A percentile compares a stretch with the other conserved stretches of the same genome.
Evolutionary conservation across 2,797 vertebrate species (phyloP).

Genomic region (Mareca penelope): DNA sequence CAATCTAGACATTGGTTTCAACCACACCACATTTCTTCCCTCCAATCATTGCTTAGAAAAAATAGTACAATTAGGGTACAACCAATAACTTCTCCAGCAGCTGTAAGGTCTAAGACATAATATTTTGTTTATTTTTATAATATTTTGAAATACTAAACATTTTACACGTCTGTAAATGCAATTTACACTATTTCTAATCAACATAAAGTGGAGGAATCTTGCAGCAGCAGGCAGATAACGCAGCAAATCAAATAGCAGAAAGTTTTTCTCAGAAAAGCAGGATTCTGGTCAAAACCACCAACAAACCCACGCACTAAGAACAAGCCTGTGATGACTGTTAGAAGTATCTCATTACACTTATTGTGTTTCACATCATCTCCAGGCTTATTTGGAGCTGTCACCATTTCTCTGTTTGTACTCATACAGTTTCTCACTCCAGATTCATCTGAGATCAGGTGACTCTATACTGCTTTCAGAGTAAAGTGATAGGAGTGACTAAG

Average conservation of each 20-base stretch:
- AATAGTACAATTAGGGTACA: neutral
- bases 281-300: neutral
- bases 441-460: neutral
- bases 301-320: neutral
- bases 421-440: accelerated
- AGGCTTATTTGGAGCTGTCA: neutral
- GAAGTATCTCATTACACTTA: neutral
- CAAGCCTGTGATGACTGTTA: neutral
- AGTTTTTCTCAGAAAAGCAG: neutral
- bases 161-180: neutral
- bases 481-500: neutral
- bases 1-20: neutral
- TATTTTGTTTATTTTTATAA: neutral
- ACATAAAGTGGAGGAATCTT: neutral
- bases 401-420: neutral
- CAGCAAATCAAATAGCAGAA: neutral
- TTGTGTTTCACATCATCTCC: neutral
- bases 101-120: neutral
- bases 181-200: neutral
- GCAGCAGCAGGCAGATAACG: neutral
- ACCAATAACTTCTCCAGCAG: neutral
- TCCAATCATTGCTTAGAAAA: neutral
- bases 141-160: neutral
- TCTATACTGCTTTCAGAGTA: neutral
- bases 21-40: neutral